Evolutionary conservation across 2,888 invertebrate species (phyloP), one percentile per base, ranked within the genome.

Genomic region (Biston stratarius): DNA sequence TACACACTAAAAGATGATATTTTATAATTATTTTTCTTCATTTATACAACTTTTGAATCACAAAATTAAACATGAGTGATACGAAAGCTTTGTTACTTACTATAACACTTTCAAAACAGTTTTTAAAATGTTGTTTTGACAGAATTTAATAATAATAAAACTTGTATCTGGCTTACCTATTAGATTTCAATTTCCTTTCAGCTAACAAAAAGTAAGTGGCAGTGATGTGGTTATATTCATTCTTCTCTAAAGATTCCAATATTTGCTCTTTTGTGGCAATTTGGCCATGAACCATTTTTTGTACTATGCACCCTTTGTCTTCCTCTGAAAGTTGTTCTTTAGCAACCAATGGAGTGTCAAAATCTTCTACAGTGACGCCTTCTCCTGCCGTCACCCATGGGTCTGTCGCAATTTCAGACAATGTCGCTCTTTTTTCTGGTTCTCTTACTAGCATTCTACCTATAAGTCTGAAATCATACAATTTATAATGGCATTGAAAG

Each of bases 151-250:
- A 42, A 42, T 33, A 5, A 24, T 34, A 2, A 34, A 1, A 6
- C 51, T 51, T 42, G 7, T 42, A 40, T 24, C 12, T 47, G 24
- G 24, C 76, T 78, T 81, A 96, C 79, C 97, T 95, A 83, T 97
- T 96, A 59, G 96, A 95, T 73, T 97, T 95, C 51, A 99, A 94
- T 86, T 98, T 97, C 74, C 98, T 95, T 91, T 99, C 99, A 12
- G 99, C 99, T 78, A 99, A 94, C 77, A 99, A 94, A 92, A 97
- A 99, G 92, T 99, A 99, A 24, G 99, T 99, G 55, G 99, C 99
- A 40, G 99, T 99, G 82, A 99, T 97, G 90, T 99, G 99, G 94
- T 99, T 99, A 92, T 99, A 99, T 84, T 98, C 98, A 92, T 99
- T 98, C 85, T 97, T 97, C 84, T 99, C 98, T 82, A 99, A 94